These are phyloP conservation scores for Hemibagrus wyckioides DNA, from an alignment of 2,113 vertebrate species.

Conservation along the genomic window DNA sequence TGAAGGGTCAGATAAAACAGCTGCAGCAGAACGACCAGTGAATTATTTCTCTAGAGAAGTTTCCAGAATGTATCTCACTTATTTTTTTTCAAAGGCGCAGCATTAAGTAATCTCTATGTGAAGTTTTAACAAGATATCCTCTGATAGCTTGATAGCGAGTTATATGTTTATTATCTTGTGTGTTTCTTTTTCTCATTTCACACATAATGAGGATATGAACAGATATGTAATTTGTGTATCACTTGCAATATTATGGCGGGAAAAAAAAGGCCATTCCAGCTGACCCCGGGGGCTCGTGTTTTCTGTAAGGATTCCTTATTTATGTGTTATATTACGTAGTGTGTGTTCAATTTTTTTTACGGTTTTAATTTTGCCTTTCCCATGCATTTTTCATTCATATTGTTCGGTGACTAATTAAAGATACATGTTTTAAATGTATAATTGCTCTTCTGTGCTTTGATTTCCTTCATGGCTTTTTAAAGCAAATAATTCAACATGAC, in stretches of 20 bases:
- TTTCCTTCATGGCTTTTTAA: neutral
- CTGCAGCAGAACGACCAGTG: neutral
- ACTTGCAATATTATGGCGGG: neutral
- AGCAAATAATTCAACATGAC: neutral
- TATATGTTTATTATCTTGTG: neutral
- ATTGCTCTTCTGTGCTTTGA: neutral
- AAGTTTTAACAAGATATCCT: neutral
- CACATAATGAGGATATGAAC: neutral
- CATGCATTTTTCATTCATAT: neutral
- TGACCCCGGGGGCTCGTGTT: neutral
- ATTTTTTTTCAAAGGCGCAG: neutral
- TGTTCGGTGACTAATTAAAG: conserved; percentile 1
- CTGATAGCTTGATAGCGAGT: neutral
- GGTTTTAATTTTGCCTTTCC: neutral
- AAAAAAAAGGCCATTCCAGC: neutral
- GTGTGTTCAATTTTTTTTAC: neutral
- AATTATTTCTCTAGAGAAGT: neutral
- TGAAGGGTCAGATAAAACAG: neutral
- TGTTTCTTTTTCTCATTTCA: neutral
- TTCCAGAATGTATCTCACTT: neutral
- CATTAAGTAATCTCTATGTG: neutral
- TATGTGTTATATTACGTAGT: neutral
- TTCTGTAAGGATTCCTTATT: neutral
- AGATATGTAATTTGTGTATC: neutral
- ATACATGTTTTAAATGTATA: neutral